Percentiles rank a stretch among this genome's conserved stretches.
These are phyloP conservation scores for Dicrurus megarhynchus DNA, from an alignment of 2,113 vertebrate species.

Conservation along the genomic window DNA sequence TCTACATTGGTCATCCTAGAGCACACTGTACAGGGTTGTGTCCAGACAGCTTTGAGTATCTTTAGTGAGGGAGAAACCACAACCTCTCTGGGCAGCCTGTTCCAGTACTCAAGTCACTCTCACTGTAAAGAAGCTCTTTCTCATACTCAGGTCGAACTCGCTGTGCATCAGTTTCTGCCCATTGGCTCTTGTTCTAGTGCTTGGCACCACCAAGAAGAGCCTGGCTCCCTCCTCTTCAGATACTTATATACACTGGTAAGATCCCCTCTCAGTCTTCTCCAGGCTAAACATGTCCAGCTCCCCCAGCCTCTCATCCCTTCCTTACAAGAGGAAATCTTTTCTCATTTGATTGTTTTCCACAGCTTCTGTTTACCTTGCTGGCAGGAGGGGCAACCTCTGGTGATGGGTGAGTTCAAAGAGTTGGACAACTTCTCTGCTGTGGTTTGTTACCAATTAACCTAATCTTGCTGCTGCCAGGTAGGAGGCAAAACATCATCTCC, in stretches of 20 bases:
- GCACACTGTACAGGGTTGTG: neutral
- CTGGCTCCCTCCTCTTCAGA: neutral
- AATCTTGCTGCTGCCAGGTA: neutral
- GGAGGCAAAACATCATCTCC: neutral
- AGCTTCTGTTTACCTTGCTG: neutral
- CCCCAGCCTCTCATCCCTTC: neutral
- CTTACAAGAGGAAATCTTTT: neutral
- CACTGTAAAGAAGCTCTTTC: neutral
- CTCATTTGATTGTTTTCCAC: neutral
- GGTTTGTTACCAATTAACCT: neutral
- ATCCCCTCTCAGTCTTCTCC: neutral
- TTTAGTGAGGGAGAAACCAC: neutral
- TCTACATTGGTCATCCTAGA: neutral
- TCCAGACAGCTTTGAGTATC: neutral
- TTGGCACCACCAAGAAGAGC: neutral
- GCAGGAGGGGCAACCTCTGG: neutral
- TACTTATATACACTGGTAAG: neutral
- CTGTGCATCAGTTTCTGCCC: neutral
- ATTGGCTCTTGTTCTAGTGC: neutral
- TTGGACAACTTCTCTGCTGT: neutral
- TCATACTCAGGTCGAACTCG: neutral
- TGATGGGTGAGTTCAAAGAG: neutral
- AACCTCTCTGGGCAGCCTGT: neutral
- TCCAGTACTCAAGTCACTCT: neutral
- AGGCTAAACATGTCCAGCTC: neutral